Evolutionary conservation across 2,797 vertebrate genomes (phyloP).

Genomic region (Typhlichthys eigenmanni): DNA sequence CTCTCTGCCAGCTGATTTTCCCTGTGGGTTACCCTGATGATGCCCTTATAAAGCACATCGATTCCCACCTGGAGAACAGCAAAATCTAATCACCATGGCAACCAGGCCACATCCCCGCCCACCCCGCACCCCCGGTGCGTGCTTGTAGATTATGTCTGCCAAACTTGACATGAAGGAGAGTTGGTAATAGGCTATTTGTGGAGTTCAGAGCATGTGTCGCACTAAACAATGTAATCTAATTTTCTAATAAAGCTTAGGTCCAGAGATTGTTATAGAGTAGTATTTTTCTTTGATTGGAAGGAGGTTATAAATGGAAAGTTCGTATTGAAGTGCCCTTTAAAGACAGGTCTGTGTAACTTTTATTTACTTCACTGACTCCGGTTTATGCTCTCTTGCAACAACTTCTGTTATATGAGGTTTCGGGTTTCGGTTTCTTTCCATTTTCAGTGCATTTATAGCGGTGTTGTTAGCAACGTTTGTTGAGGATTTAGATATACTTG

Average conservation of each 20-base stretch:
- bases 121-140: slow-evolving; percentile 30
- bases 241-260: too few relatives aligned
- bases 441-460: slow-evolving; percentile 32
- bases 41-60: slow-evolving; percentile 97
- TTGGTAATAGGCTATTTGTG: neutral
- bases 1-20: slow-evolving; percentile 95
- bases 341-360: slow-evolving; percentile 21
- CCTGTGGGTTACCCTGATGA: slow-evolving; percentile 94
- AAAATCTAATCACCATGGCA: slow-evolving; percentile 86
- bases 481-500: slow-evolving; percentile 17
- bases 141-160: slow-evolving; percentile 38
- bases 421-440: slow-evolving; percentile 43
- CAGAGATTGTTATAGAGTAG: neutral
- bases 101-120: slow-evolving; percentile 31
- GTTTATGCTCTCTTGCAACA: slow-evolving; percentile 43
- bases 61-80: slow-evolving; percentile 98
- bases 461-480: slow-evolving; percentile 40
- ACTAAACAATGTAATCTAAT: too few relatives aligned
- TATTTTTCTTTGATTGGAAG: slow-evolving; percentile 21
- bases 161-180: slow-evolving; percentile 11
- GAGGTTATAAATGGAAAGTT: slow-evolving; percentile 25
- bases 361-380: slow-evolving; percentile 38
- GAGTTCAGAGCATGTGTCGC: too few relatives aligned
- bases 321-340: neutral
- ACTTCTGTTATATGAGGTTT: slow-evolving; percentile 52